Conservation (phyloP, 2,888 invertebrate species). For the Andrena chrysosceles region DNA sequence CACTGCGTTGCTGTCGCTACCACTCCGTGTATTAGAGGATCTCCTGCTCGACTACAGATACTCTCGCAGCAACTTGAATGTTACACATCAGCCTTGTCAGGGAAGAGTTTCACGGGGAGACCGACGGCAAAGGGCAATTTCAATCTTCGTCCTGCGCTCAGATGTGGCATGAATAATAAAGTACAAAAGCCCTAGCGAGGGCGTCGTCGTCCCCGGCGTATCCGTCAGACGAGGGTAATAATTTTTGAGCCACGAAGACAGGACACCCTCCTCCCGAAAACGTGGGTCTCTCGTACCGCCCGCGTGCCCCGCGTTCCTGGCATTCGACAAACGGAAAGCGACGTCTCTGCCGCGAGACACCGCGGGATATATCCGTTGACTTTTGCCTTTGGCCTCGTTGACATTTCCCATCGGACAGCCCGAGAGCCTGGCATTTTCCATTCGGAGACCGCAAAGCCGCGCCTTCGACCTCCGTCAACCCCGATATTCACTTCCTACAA, state of each 20-base stretch:
- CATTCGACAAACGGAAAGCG: conserved; percentile 64
- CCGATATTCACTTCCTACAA: conserved; percentile 46
- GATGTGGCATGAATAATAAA: conserved; percentile 56
- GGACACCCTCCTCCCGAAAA: conserved; percentile 8
- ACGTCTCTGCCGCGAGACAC: conserved; percentile 45
- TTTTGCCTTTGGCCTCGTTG: conserved; percentile 69
- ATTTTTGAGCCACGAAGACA: conserved; percentile 55
- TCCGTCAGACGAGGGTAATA: conserved; percentile 38
- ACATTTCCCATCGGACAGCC: conserved; percentile 74
- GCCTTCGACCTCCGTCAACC: conserved; percentile 7
- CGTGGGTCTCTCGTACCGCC: conserved; percentile 21
- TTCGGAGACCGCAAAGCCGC: conserved; percentile 52
- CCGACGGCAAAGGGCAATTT: conserved; percentile 38
- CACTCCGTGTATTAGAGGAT: background rate
- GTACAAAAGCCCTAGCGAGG: conserved; percentile 15
- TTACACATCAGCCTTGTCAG: conserved; percentile 10
- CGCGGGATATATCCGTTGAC: conserved; percentile 54
- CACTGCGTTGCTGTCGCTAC: too few species aligned
- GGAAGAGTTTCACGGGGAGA: conserved; percentile 11
- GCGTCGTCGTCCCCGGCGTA: background rate
- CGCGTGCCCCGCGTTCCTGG: conserved; percentile 19
- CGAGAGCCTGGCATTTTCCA: conserved; percentile 62
- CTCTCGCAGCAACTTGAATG: conserved; percentile 29
- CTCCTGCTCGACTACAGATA: conserved; percentile 1
- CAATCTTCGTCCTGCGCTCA: conserved; percentile 39